Evolutionary conservation across 2,797 vertebrate genomes (phyloP), one percentile per base, ranked within the genome.

Genomic region (Falco cherrug): DNA sequence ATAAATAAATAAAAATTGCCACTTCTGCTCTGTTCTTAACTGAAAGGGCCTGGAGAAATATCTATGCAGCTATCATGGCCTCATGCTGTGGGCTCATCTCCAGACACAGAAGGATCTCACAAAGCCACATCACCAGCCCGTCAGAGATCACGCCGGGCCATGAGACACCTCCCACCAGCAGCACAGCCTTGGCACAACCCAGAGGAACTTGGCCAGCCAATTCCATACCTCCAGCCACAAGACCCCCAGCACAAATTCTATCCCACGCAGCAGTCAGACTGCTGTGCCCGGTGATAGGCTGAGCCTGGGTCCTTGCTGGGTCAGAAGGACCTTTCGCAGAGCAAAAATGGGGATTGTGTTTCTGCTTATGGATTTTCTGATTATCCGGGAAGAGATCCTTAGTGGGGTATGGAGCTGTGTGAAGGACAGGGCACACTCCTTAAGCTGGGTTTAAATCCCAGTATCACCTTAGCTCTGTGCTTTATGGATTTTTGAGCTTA

Each of bases 61-160:
- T 7, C 31, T 41, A 33, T 2, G 2, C 0, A 0, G 6, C 20
- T 57, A 16, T 50, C 47, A 10, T 0, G 2, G n/a, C n/a, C n/a
- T 78, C 4, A 0, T 51, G 39, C 48, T 56, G 16, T 9, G 31
- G 45, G 61, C 56, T 25, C 31, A 15, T 16, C 35, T 83, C 24
- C 65, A 54, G 56, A 17, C 77, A 35, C 10, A 24, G 28, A 7
- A 63, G 26, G 6, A 65, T 57, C 76, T 82, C 54, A 59, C 54
- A 87, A 67, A 80, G 24, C 41, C 59, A 11, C 21, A 21, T 29
- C 6, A 6, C 15, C 28, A 9, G 15, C 37, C 47, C 47, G 43
- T 17, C 67, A 70, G 37, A 26, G 11, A 54, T 29, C n/a, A 16
- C 20, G 16, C 24, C 2, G 6, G 13, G 24, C 26, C 6, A 1